These are phyloP conservation scores for Homarus americanus DNA, from an alignment of 1,140 invertebrate species.

Conservation along the genomic window DNA sequence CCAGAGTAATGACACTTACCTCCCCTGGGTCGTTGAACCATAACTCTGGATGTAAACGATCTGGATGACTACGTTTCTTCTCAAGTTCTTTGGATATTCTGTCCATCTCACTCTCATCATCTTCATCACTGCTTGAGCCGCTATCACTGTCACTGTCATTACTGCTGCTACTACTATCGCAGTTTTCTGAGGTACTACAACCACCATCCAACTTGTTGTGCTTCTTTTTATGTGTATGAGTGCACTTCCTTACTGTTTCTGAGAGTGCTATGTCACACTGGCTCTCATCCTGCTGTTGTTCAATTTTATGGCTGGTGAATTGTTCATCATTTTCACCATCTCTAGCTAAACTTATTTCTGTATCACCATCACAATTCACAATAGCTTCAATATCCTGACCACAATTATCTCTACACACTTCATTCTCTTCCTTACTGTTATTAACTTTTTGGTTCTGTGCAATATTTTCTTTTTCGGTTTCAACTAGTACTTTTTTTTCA, in stretches of 20 bases:
- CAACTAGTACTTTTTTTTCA: background rate
- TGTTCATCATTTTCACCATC: background rate
- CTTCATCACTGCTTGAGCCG: constrained; percentile 60
- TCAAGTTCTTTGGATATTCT: constrained; percentile 85
- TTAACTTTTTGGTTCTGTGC: background rate
- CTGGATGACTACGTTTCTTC: constrained; percentile 93
- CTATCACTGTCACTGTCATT: constrained; percentile 44
- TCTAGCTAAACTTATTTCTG: background rate
- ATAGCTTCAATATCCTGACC: background rate
- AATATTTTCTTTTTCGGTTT: background rate
- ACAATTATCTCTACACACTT: background rate
- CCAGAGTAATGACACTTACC: constrained; percentile 77
- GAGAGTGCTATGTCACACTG: background rate
- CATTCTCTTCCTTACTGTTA: constrained; percentile 8
- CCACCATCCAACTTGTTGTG: constrained; percentile 1
- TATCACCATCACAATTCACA: background rate
- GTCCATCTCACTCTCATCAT: constrained; percentile 64
- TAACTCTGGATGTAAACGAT: constrained; percentile 94
- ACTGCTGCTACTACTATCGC: constrained; percentile 45
- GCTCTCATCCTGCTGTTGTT: background rate
- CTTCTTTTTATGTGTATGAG: constrained; percentile 29
- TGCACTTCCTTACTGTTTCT: background rate
- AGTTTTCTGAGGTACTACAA: background rate
- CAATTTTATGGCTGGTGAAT: background rate
- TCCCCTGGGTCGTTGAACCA: constrained; percentile 98